A percentile compares a stretch with the other conserved stretches of the same genome.
These are phyloP conservation scores for Amaurobius ferox DNA, from an alignment of 2,888 invertebrate genomes.

Conservation along the genomic window DNA sequence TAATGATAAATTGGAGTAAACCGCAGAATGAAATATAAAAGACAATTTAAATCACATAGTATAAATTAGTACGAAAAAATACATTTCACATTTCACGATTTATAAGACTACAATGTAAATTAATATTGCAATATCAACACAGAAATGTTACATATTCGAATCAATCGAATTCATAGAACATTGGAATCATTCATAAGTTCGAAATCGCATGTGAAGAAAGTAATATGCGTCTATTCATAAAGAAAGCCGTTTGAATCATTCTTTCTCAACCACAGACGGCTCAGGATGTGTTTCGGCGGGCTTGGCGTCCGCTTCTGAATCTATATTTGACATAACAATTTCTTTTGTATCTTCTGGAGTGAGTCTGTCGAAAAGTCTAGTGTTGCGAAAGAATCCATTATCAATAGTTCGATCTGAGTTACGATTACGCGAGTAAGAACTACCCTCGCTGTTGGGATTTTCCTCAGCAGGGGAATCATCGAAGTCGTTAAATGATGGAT, in stretches of 20 bases:
- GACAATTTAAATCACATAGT: too few species aligned
- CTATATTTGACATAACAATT: background rate
- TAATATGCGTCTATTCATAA: too few species aligned
- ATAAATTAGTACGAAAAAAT: too few species aligned
- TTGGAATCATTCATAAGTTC: too few species aligned
- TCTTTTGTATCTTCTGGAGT: constrained; percentile 27
- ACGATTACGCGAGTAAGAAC: background rate
- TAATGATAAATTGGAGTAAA: too few species aligned
- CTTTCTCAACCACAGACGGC: background rate
- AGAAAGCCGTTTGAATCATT: constrained; percentile 23
- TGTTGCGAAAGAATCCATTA: constrained; percentile 12
- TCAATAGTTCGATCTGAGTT: background rate
- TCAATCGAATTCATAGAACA: too few species aligned
- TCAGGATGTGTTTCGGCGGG: constrained; percentile 7
- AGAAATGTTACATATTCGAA: too few species aligned
- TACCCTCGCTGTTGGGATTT: background rate
- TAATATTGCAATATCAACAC: too few species aligned
- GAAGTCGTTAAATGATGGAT: constrained; percentile 16
- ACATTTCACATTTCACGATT: too few species aligned
- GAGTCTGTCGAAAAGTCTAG: constrained; percentile 24
- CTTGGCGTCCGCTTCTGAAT: constrained; percentile 9
- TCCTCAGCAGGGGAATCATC: constrained; percentile 8
- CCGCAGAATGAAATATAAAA: too few species aligned
- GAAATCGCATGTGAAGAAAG: too few species aligned
- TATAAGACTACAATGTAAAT: too few species aligned